Conservation (phyloP, 2,888 invertebrate genomes). For the Proisotoma minuta region DNA sequence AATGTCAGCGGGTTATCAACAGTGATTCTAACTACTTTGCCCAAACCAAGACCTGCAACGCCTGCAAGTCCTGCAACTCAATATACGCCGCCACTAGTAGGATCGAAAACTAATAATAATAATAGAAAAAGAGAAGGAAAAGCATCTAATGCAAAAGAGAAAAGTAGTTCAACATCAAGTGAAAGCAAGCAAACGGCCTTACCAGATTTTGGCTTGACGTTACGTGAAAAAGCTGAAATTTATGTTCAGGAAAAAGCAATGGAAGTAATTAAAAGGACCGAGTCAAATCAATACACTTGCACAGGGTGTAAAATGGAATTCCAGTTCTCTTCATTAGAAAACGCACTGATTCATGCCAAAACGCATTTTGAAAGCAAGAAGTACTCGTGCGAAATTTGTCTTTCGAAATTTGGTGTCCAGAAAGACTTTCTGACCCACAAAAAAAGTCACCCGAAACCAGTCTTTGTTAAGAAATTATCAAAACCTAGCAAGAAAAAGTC, state of each 20-base stretch:
- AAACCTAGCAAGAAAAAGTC: background rate
- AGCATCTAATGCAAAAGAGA: too few species aligned
- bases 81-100: too few species aligned
- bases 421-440: constrained; percentile 24
- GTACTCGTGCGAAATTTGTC: constrained; percentile 33
- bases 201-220: constrained; percentile 34
- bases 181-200: too few species aligned
- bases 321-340: constrained; percentile 23
- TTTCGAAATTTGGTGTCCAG: constrained; percentile 29
- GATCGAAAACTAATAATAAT: too few species aligned
- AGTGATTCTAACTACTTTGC: background rate
- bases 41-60: background rate
- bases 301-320: constrained; percentile 21
- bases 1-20: too few species aligned
- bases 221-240: constrained; percentile 35
- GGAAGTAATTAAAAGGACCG: constrained; percentile 17
- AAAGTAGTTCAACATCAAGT: too few species aligned
- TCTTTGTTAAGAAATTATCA: too few species aligned
- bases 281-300: constrained; percentile 9
- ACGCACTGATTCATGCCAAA: constrained; percentile 32
- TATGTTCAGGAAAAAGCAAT: constrained; percentile 29
- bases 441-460: constrained; percentile 25
- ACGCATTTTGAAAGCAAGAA: constrained; percentile 27
- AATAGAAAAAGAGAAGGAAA: too few species aligned
- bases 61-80: background rate